Base-by-base conservation (phyloP, 1,140 invertebrate genomes). In the Lithobius niger region DNA sequence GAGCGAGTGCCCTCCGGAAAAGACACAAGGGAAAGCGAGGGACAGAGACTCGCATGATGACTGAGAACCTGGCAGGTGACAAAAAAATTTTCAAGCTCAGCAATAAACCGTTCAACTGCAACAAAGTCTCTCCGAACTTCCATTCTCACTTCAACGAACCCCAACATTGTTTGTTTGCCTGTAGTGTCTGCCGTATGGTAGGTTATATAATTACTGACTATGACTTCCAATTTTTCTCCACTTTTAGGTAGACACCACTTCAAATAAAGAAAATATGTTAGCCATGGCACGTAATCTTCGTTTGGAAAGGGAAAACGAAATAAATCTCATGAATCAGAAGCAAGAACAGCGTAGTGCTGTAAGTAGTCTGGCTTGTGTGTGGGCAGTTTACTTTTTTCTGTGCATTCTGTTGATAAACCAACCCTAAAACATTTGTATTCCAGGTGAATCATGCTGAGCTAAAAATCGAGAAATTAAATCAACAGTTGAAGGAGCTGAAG, bases 251-350 rank as follows among this genome's bases (percentile, higher is more conserved):
- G 76, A 77, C 60, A 67, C 69, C 47, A 67, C 73, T 44, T 69
- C 71, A 18, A 76, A 76, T 56, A 74, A 74, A 27, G 72, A 73
- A 31, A 64, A 67, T 1, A 74, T 82, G 60, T 69, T 90, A 57
- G 76, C 81, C 61, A 78, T 80, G 16, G 83, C 84, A 15, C 76
- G 78, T 62, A 74, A 76, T 57, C 71, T 88, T 24, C 73, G 86
- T 55, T 59, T 79, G 31, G 86, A 89, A 70, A 75, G 79, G 65
- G 84, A 88, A 63, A 79, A 81, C 54, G 78, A 83, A 57, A 69
- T 73, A 58, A 83, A 85, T 63, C 66, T 88, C 27, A 59, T 71
- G 61, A 69, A 74, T 59, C 77, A 84, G 74, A 76, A 77, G 73
- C 70, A 74, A 43, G 73, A 78, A 44, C 77, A 81, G 65, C 69